Percentiles rank a stretch among this genome's conserved stretches.
Evolutionary conservation across 2,113 vertebrate species (phyloP).

Genomic region (Pseudopipra pipra): DNA sequence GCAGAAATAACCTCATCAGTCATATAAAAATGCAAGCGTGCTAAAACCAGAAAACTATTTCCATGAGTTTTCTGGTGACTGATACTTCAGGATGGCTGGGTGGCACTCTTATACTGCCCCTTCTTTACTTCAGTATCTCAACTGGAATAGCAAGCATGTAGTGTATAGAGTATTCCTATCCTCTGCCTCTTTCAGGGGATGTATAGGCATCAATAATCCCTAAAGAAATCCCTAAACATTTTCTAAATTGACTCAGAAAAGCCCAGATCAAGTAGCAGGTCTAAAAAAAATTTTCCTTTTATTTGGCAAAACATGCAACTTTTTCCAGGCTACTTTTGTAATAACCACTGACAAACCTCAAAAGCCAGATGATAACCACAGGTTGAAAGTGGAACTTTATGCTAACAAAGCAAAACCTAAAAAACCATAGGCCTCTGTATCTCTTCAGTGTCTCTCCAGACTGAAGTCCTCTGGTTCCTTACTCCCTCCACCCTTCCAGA

Average conservation of each 20-base stretch:
- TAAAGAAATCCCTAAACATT: not conserved
- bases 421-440: not conserved
- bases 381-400: not conserved
- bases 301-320: not conserved
- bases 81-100: not conserved
- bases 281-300: not conserved
- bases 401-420: not conserved
- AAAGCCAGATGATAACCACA: not conserved
- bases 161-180: not conserved
- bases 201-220: not conserved
- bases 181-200: not conserved
- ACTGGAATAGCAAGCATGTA: not conserved
- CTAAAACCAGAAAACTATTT: not conserved
- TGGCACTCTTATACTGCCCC: not conserved
- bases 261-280: not conserved
- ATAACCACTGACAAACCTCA: not conserved
- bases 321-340: not conserved
- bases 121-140: not conserved
- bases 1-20: not conserved
- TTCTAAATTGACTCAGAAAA: not conserved
- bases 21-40: not conserved
- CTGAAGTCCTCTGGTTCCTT: not conserved
- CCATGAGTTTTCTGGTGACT: not conserved
- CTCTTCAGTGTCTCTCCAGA: not conserved
- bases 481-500: not conserved